These are phyloP conservation scores for Empidonax traillii DNA, from an alignment of 2,113 vertebrate genomes.

Conservation along the genomic window DNA sequence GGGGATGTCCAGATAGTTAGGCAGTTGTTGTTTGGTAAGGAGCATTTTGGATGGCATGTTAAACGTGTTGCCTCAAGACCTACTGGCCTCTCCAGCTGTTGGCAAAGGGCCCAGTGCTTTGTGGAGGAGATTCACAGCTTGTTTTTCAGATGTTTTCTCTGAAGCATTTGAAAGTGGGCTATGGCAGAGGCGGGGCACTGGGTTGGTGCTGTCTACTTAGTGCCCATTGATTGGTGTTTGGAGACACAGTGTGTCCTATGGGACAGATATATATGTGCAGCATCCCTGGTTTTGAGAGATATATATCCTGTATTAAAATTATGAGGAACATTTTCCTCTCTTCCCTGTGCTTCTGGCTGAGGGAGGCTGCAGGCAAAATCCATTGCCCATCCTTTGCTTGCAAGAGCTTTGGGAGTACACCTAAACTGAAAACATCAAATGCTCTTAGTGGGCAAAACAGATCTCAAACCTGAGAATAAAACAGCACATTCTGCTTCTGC, in stretches of 20 bases:
- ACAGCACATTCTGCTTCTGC: background rate
- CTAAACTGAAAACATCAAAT: background rate
- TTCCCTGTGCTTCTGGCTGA: background rate
- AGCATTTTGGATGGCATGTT: background rate
- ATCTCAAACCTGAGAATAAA: background rate
- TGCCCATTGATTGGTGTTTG: background rate
- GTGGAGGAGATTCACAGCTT: background rate
- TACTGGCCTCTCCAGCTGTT: background rate
- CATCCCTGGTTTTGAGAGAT: background rate
- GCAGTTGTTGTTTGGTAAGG: background rate
- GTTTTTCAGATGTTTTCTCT: background rate
- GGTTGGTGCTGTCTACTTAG: background rate
- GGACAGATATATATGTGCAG: background rate
- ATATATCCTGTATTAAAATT: background rate
- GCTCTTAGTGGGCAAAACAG: background rate
- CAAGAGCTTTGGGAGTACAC: background rate
- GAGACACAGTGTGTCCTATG: rapidly evolving
- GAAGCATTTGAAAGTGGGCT: background rate
- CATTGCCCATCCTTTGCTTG: background rate
- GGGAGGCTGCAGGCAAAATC: background rate
- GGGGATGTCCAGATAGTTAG: background rate
- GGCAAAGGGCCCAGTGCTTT: background rate
- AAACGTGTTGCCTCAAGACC: background rate
- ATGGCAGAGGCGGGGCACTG: background rate
- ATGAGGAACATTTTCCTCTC: background rate